Evolutionary conservation across 2,113 vertebrate species (phyloP), one percentile per base, ranked within the genome.

Genomic region (Coracopsis vasa): DNA sequence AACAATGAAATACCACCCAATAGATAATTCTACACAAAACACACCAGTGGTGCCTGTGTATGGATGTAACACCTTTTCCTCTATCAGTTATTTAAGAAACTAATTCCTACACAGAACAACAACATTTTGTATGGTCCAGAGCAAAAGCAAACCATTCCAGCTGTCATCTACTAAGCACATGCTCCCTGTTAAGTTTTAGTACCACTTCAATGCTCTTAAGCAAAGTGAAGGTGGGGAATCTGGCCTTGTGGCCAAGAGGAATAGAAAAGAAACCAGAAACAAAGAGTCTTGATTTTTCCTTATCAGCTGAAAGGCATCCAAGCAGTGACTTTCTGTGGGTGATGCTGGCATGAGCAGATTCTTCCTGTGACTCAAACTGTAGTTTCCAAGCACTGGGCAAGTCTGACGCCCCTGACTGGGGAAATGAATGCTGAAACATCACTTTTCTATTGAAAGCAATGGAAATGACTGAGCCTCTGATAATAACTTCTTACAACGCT

Each of bases 21-120:
- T 4, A 18, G 53, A 18, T 25, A 8, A 1, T 64, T 35, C 16
- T 9, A 21, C 3, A 27, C 13, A 11, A 28, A 42, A 33, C 29
- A 18, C 5, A 39, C 7, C 20, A 9, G 2, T 1, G 17, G 9
- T 5, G 48, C 8, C 0, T 13, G 14, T 24, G 6, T 12, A 24
- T 14, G 66, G 17, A 60, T 2, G 3, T 15, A 15, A 6, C 13
- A 24, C 10, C 24, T 74, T 3, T 5, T 1, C 2, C 27, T 11
- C 13, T 27, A 33, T 14, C n/a, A 2, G 27, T 13, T 19, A 20
- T 44, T 53, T 23, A 11, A 11, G 42, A 19, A 23, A 6, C 4
- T 10, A 41, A 51, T 44, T 71, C 72, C 64, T 50, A 14, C 48
- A 2, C 0, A 7, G 51, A 73, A 29, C 56, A 27, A 0, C 11